Evolutionary conservation across 2,113 vertebrate genomes (phyloP), one percentile per base, ranked within the genome.

Genomic region (Acrocephalus arundinaceus): DNA sequence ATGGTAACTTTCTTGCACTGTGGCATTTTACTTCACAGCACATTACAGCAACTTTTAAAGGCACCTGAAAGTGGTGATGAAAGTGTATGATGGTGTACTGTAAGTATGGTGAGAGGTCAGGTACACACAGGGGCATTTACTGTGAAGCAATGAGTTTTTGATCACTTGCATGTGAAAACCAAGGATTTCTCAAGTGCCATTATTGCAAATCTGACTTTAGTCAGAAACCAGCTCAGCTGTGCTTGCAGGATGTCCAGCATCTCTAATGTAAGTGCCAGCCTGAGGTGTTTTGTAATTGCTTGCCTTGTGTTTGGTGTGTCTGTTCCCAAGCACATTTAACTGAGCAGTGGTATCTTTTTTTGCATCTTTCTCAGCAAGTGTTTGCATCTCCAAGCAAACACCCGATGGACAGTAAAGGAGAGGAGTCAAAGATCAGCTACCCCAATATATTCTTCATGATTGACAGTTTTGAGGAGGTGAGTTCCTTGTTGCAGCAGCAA

Each of bases 371-470:
- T 39, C 97, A 99, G 99, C 98, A 99, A 99, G 99, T 99, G 88
- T 99, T 99, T 19, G 99, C 99, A 0, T 99, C 99, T 31, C 99
- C 99, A 15, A 99, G 99, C 84, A 99, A 99, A 74, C 98, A 99
- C 89, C 99, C 99, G 2, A 99, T 99, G 99, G 99, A 99, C 98
- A 99, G 99, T 97, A 99, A 99, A 93, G 99, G 99, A 45, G 99
- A 99, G 43, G 99, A 99, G 88, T 99, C 99, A 31, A 99, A 99
- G 97, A 99, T 99, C 98, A 99, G 99, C 97, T 99, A 99, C 96
- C 99, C 99, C 17, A 99, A 99, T 97, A 99, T 99, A 97, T 99
- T 99, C 98, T 99, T 99, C 97, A 99, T 99, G 99, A 99, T 99
- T 15, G 99, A 99, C 97, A 99, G 99, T 97, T 99, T 99, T 58